Percentiles rank a stretch among this genome's conserved stretches.
These are phyloP conservation scores for Musca domestica DNA, from an alignment of 1,140 invertebrate species.

Conservation along the genomic window DNA sequence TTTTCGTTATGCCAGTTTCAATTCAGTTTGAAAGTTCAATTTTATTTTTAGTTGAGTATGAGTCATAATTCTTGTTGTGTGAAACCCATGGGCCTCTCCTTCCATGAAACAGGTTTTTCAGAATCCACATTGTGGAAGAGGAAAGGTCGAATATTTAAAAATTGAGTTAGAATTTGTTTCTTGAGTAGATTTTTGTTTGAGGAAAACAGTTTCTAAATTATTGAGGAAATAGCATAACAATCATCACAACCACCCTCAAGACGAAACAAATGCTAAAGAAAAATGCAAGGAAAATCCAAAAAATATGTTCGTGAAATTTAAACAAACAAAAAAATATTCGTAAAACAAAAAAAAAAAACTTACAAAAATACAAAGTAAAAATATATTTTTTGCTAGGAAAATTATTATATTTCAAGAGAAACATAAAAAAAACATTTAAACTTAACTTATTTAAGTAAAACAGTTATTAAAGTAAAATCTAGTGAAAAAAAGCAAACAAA, in stretches of 20 bases:
- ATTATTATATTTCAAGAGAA: conserved; percentile 28
- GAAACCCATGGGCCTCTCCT: no score
- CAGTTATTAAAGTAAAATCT: background rate
- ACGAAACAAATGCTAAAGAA: background rate
- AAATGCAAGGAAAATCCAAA: background rate
- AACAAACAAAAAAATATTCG: conserved; percentile 15
- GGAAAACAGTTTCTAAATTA: background rate
- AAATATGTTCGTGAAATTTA: conserved; percentile 7
- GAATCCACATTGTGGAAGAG: no score
- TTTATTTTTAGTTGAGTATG: background rate
- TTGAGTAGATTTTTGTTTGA: background rate
- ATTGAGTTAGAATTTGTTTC: background rate
- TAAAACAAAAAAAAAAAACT: conserved; percentile 10
- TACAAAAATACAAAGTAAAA: conserved; percentile 24
- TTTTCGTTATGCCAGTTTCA: conserved; percentile 9
- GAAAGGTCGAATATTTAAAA: no score
- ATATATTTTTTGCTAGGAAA: conserved; percentile 29
- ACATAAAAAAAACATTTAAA: conserved; percentile 10
- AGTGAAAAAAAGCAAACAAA: background rate
- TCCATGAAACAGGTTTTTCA: no score
- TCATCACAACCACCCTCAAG: background rate
- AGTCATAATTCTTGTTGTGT: background rate
- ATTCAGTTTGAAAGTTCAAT: background rate
- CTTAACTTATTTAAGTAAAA: conserved; percentile 13
- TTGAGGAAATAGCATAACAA: background rate